Evolutionary conservation across 2,888 invertebrate genomes (phyloP), one percentile per base, ranked within the genome.

Genomic region (Stenurella melanura): DNA sequence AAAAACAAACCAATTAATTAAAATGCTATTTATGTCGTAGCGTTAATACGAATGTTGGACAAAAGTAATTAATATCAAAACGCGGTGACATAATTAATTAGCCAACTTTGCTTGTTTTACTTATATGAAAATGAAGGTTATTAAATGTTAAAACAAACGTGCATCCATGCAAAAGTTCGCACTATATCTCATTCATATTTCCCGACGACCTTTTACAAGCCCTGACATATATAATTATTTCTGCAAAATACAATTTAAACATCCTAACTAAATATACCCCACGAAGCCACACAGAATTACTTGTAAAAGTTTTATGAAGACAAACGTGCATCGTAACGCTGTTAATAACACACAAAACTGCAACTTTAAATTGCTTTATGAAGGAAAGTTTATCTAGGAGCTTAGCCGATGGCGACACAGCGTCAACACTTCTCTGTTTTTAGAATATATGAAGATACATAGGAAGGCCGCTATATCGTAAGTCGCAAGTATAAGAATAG

Each of bases 251-350:
- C 42, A 66, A 66, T 66, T 66, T 66, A 66, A 66, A 66, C 50
- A 66, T 50, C n/a, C 11, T 18, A 66, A 19, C 34, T 50, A 12
- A 66, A 50, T 66, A 54, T 66, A 30, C n/a, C 10, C 30, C 4
- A 18, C 42, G 17, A 34, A 10, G 21, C 4, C 21, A 26, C 21
- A 26, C 21, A 17, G 34, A 63, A 64, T 64, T 64, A 17, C 66
- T 66, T 12, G 42, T 21, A 21, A 66, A 66, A 66, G 66, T 66
- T 66, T 66, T 50, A 66, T 66, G 66, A 19, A 66, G 66, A 50
- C 50, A 66, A 26, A 50, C 54, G 66, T 10, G 66, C 50, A 19
- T 21, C 66, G 21, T 42, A 21, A 66, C 66, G 18, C n/a, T 50
- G 42, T 66, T 66, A 50, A 38, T 38, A 64, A 38, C 63, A 66